Percentiles rank a stretch among this genome's conserved stretches.
These are phyloP conservation scores for Nematopogon swammerdamellus DNA, from an alignment of 2,888 invertebrate species.

Conservation along the genomic window DNA sequence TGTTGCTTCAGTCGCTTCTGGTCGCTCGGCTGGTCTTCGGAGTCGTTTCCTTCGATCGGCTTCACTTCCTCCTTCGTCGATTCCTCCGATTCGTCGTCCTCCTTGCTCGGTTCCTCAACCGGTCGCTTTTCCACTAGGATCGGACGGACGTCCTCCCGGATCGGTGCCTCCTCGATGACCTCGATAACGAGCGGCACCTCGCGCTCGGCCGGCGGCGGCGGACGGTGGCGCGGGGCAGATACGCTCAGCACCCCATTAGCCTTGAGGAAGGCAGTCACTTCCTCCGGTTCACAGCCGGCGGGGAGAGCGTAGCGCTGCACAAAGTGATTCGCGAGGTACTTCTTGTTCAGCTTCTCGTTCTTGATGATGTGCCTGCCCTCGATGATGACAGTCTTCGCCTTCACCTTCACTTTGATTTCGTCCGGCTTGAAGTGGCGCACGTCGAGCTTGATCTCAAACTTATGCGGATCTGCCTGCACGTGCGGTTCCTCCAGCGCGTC, in stretches of 20 bases:
- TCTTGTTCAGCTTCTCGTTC: slow-evolving; percentile 21
- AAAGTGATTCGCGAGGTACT: slow-evolving; percentile 38
- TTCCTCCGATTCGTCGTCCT: slow-evolving; percentile 8
- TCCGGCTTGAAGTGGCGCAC: slow-evolving; percentile 39
- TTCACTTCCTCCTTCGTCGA: slow-evolving; percentile 1
- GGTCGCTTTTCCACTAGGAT: slow-evolving; percentile 12
- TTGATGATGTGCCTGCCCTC: slow-evolving; percentile 34
- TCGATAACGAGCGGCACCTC: slow-evolving; percentile 37
- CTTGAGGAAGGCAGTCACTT: slow-evolving; percentile 34
- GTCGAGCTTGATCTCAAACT: slow-evolving; percentile 31
- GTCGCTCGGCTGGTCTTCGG: slow-evolving; percentile 6
- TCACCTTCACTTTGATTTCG: slow-evolving; percentile 38
- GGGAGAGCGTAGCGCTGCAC: slow-evolving; percentile 40
- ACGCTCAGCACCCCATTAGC: slow-evolving; percentile 33
- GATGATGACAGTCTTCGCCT: slow-evolving; percentile 35
- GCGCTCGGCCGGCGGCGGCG: slow-evolving; percentile 39
- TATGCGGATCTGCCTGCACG: slow-evolving; percentile 19
- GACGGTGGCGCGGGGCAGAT: slow-evolving; percentile 35
- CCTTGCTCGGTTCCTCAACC: slow-evolving; percentile 12
- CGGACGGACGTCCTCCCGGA: slow-evolving; percentile 14
- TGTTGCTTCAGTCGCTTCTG: slow-evolving; percentile 5
- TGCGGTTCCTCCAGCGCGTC: not conserved
- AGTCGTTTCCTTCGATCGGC: slow-evolving; percentile 3
- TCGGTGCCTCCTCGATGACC: slow-evolving; percentile 20
- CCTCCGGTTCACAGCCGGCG: slow-evolving; percentile 34